Evolutionary conservation across 2,888 invertebrate species (phyloP).

Genomic region (Tipula unca): DNA sequence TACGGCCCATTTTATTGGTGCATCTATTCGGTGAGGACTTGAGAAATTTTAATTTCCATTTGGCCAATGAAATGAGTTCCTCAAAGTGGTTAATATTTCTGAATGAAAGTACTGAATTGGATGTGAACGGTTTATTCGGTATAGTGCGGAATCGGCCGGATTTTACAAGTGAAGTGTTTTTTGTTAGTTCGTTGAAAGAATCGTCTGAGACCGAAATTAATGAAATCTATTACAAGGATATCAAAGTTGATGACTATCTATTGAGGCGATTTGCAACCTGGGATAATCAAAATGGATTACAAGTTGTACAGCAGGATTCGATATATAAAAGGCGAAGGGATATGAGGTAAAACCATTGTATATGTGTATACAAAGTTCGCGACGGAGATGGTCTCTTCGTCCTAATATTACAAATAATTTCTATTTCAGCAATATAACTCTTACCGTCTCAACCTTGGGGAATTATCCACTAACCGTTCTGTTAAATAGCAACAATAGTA

Average conservation of each 20-base stretch:
- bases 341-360: background rate
- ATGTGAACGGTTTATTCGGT: background rate
- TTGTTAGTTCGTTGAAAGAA: background rate
- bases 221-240: background rate
- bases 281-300: background rate
- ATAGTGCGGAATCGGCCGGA: background rate
- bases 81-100: background rate
- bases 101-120: background rate
- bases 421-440: background rate
- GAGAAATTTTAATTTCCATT: background rate
- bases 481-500: background rate
- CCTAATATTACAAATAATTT: slow-evolving; percentile 30
- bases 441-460: background rate
- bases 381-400: slow-evolving; percentile 77
- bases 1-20: background rate
- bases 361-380: too few relatives aligned
- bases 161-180: background rate
- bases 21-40: background rate
- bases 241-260: background rate
- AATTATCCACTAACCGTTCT: background rate
- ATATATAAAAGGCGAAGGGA: background rate
- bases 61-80: background rate
- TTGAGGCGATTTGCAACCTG: background rate
- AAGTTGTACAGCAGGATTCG: background rate
- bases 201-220: background rate